Base-by-base conservation (phyloP, 2,797 vertebrate genomes). In the Protonibea diacanthus region DNA sequence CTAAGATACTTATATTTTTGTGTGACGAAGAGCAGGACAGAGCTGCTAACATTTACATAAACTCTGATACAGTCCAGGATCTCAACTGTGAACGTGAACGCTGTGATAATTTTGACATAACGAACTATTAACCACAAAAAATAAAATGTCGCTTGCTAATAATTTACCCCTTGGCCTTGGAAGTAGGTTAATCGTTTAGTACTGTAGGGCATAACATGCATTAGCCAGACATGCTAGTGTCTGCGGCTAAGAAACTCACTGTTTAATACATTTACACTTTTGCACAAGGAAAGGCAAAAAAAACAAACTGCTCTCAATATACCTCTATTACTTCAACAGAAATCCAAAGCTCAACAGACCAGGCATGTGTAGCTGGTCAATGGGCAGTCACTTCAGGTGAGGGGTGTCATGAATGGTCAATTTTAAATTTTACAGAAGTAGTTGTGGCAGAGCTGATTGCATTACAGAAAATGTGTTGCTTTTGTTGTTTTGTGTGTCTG, bases 221-320 rank as follows among this genome's bases (percentile, higher is more conserved):
- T 53, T 25, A 25, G 42, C 12, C 42, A 44, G 42, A 44, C 42
- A 44, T 52, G 52, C 52, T 23, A 52, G 23, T 15, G 13, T 53
- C 21, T 52, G 51, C 12, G 5, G 42, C 42, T 44, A 5, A 44
- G 42, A 44, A 44, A 44, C 42, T 4, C 12, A 14, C 27, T 49
- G 45, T 64, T n/a, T 9, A 64, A 40, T 38, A n/a, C 29, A 65
- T 33, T 60, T 42, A 60, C n/a, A 21, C 33, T 13, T 48, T 59
- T 59, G 57, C 33, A 40, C 20, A 49, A 49, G 10, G 33, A 38
- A 38, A 38, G 8, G 33, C 33, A 38, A 38, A 38, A n/a, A 33
- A 9, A 38, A 38, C 33, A 38, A 38, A 38, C 33, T 38, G 21
- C 5, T 56, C 42, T 45, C n/a, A n/a, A 25, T 57, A 49, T 27